A percentile compares a stretch with the other conserved stretches of the same genome.
These are phyloP conservation scores for Pseudachorutes palmiensis DNA, from an alignment of 1,140 invertebrate species.

Conservation along the genomic window DNA sequence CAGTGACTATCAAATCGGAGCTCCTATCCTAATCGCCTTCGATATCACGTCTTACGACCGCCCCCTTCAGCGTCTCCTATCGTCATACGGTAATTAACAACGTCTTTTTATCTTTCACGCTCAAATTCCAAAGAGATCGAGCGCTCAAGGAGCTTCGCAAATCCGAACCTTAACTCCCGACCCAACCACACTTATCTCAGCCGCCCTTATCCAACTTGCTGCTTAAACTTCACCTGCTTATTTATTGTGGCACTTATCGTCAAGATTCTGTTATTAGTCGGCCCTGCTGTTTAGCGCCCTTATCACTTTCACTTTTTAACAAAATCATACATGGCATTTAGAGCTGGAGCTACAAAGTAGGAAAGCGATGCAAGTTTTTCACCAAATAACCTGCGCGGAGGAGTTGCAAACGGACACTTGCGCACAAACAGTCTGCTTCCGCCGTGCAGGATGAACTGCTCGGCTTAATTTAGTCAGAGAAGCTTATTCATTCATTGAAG, in stretches of 20 bases:
- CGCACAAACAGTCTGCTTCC: no score
- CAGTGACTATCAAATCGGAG: conserved; percentile 9
- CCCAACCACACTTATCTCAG: neutral
- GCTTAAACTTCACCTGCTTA: neutral
- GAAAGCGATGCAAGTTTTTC: no score
- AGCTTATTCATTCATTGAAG: no score
- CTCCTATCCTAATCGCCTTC: conserved; percentile 7
- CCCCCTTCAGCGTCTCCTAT: neutral
- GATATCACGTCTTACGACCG: conserved; percentile 10
- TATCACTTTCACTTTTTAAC: neutral
- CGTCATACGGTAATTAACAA: conserved; percentile 2
- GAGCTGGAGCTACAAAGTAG: no score
- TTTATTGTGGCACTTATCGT: neutral
- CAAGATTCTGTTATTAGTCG: no score
- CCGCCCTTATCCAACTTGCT: neutral
- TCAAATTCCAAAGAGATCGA: neutral
- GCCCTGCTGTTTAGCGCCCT: neutral
- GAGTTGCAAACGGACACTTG: no score
- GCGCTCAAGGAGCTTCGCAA: neutral
- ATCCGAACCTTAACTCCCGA: neutral
- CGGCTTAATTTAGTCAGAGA: no score
- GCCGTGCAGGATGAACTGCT: no score
- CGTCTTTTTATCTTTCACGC: neutral
- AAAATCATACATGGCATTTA: neutral
- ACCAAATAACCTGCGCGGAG: no score